A percentile compares a stretch with the other conserved stretches of the same genome.
phyloP scores from a whole-genome alignment of 1,140 invertebrate species.

The Leucophenga varia region DNA sequence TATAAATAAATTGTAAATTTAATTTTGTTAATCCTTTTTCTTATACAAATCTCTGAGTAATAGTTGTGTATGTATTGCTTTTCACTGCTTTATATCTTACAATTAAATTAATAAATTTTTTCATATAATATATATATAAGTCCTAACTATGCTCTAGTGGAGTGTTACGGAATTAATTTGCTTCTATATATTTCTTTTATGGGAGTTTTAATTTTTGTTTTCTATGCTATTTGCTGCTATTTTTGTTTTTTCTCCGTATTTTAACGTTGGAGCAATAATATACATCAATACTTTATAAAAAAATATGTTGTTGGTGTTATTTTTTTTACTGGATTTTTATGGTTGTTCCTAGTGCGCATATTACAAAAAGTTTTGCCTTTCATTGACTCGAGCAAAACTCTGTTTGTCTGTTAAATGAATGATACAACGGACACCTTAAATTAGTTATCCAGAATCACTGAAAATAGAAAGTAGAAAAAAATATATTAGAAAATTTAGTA shows the following conservation, averaged over 20 bases:
- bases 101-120: conserved; percentile 23
- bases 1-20: no score
- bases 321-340: no score
- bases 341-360: conserved; percentile 26
- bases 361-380: conserved; percentile 23
- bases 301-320: conserved; percentile 28
- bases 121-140: conserved; percentile 33
- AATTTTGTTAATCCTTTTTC: conserved; percentile 19
- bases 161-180: conserved; percentile 46
- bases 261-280: conserved; percentile 11
- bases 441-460: no score
- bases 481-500: no score
- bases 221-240: conserved; percentile 1
- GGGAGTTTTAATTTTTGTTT: conserved; percentile 9
- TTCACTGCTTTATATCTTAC: conserved; percentile 20
- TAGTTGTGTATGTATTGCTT: conserved; percentile 13
- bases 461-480: conserved; percentile 13
- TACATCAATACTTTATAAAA: conserved; percentile 30
- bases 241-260: neutral
- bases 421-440: no score
- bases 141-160: conserved; percentile 50
- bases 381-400: conserved; percentile 41
- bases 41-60: conserved; percentile 25
- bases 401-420: no score
- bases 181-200: conserved; percentile 15